These are phyloP conservation scores for Lysiphlebus fabarum DNA, from an alignment of 1,140 invertebrate genomes.

Conservation along the genomic window DNA sequence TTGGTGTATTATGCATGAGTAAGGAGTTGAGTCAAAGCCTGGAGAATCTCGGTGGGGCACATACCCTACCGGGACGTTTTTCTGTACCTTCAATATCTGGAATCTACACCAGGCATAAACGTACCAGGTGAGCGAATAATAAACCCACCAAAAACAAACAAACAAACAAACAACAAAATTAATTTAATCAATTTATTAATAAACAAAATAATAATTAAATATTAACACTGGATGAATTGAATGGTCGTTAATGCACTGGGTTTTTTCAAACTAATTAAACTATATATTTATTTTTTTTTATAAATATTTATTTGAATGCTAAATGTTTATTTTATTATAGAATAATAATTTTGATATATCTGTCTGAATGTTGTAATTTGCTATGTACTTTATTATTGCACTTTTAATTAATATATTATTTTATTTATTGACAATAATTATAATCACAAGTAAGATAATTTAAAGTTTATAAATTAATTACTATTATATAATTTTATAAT, in stretches of 20 bases:
- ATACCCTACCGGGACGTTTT: slow-evolving; percentile 57
- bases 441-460: too few species aligned
- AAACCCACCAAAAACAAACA: slow-evolving; percentile 21
- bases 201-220: too few species aligned
- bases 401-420: too few species aligned
- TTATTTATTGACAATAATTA: too few species aligned
- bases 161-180: slow-evolving; percentile 25
- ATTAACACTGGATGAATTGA: too few species aligned
- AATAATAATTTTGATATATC: too few species aligned
- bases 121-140: slow-evolving; percentile 57
- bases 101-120: slow-evolving; percentile 60
- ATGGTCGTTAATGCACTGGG: slow-evolving; percentile 2
- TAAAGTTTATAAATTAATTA: neutral
- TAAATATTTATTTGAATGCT: too few species aligned
- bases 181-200: neutral
- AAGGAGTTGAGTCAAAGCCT: slow-evolving; percentile 60
- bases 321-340: too few species aligned
- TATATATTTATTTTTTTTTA: too few species aligned
- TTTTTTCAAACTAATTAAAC: neutral
- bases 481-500: slow-evolving; percentile 7
- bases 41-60: slow-evolving; percentile 58
- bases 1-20: slow-evolving; percentile 58
- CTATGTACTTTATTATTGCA: too few species aligned
- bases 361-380: too few species aligned
- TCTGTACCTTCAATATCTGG: slow-evolving; percentile 57